Evolutionary conservation across 2,888 invertebrate genomes (phyloP).

Genomic region (Galerucella nymphaeae): DNA sequence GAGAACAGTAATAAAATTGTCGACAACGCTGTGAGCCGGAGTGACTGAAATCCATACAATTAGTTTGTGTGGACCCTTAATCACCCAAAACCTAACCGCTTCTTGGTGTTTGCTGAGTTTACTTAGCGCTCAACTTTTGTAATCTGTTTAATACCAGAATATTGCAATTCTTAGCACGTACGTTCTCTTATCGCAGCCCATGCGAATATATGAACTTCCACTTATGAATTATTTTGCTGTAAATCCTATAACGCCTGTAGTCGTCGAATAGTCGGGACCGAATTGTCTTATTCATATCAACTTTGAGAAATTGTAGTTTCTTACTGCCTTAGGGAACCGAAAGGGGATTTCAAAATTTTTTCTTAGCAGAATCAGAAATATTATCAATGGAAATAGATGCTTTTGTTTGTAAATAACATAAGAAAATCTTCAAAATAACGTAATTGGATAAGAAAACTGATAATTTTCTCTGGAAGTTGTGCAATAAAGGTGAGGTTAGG

Average conservation of each 20-base stretch:
- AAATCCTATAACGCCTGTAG: constrained; percentile 35
- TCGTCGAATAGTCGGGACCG: constrained; percentile 14
- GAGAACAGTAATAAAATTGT: constrained; percentile 11
- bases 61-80: constrained; percentile 40
- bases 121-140: constrained; percentile 41
- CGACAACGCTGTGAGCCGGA: constrained; percentile 13
- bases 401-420: too few species aligned
- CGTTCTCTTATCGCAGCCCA: constrained; percentile 42
- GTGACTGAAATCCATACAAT: constrained; percentile 41
- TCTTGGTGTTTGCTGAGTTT: constrained; percentile 43
- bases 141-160: constrained; percentile 40
- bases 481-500: too few species aligned
- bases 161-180: constrained; percentile 44
- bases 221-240: constrained; percentile 40
- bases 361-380: neutral
- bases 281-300: constrained; percentile 23
- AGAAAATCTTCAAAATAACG: too few species aligned
- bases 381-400: too few species aligned
- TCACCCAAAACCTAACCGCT: constrained; percentile 43
- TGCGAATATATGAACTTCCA: constrained; percentile 45
- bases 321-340: neutral
- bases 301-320: constrained; percentile 1
- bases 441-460: too few species aligned
- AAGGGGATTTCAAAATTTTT: neutral
- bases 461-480: too few species aligned